Evolutionary conservation across 2,888 invertebrate species (phyloP), one percentile per base, ranked within the genome.

Genomic region (Ennomos erosarius): DNA sequence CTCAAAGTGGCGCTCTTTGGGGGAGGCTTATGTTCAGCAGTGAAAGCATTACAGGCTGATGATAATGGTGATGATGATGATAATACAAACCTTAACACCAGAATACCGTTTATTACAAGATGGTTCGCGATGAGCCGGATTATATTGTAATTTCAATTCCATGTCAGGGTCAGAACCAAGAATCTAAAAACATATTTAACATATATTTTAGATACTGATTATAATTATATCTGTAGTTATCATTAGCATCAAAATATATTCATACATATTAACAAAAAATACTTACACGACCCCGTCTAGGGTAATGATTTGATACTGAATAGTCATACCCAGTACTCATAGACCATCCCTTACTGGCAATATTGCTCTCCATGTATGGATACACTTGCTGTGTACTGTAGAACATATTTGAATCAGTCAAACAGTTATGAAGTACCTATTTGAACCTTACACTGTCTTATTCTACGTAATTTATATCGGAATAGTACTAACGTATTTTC

Each of bases 31-130:
- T n/a, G n/a, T n/a, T n/a, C n/a, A n/a, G n/a, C n/a, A n/a, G n/a
- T n/a, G n/a, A n/a, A n/a, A n/a, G n/a, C n/a, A n/a, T n/a, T n/a
- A n/a, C n/a, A n/a, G n/a, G n/a, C n/a, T n/a, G n/a, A n/a, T n/a
- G n/a, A n/a, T n/a, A n/a, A n/a, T n/a, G n/a, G n/a, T n/a, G n/a
- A n/a, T n/a, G n/a, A n/a, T n/a, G n/a, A 11, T 38, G 33, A 10
- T 26, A 42, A 13, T 38, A 45, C 13, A 1, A 68, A 82, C 83
- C 67, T 74, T 81, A 45, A 68, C 82, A 16, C 82, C 83, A 71
- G 0, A 74, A 3, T 5, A 60, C 55, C 33, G 6, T 36, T 9
- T 34, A 26, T 53, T 59, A n/a, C 58, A 59, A 10, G 74, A 75
- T 4, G 49, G 52, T 47, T 82, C 81, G 2, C 63, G 63, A 0